Percentiles rank a stretch among this genome's conserved stretches.
Evolutionary conservation across 2,113 vertebrate species (phyloP).

Genomic region (Leucoraja erinaceus): DNA sequence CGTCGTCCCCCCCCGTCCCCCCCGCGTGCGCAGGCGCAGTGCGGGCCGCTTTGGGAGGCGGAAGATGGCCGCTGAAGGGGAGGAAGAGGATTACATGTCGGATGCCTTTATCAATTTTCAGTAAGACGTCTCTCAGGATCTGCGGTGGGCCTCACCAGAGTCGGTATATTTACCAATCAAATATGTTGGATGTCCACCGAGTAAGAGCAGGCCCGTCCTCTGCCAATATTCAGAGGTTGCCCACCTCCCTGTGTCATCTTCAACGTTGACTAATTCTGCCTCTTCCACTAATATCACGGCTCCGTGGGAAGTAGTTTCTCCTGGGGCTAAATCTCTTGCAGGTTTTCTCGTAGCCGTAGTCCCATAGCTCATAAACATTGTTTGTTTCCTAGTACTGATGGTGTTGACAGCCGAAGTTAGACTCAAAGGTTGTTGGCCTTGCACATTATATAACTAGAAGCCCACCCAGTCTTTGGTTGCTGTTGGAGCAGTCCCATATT

Average conservation of each 20-base stretch:
- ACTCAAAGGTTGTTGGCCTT: background rate
- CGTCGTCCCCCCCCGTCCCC: accelerated
- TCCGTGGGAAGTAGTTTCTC: background rate
- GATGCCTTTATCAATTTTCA: slow-evolving; percentile 74
- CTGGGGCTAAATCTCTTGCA: background rate
- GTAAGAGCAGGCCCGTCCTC: background rate
- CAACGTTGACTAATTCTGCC: background rate
- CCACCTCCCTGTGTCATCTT: background rate
- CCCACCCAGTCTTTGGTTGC: too few species aligned
- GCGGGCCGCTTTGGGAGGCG: background rate
- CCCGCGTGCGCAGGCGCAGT: slow-evolving; percentile 38
- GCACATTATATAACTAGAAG: too few species aligned
- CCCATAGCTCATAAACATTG: background rate
- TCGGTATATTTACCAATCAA: background rate
- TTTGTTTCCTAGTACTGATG: background rate
- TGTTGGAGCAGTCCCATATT: too few species aligned
- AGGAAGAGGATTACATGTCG: slow-evolving; percentile 91
- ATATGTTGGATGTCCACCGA: background rate
- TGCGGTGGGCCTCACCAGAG: background rate
- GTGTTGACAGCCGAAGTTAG: background rate
- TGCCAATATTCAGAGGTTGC: too few species aligned
- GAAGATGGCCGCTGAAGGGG: slow-evolving; percentile 48
- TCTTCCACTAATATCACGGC: background rate
- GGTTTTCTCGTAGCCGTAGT: background rate
- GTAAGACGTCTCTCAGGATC: slow-evolving; percentile 52